Percentiles rank a stretch among this genome's conserved stretches.
Evolutionary conservation across 2,888 invertebrate species (phyloP).

Genomic region (Oligia strigilis): DNA sequence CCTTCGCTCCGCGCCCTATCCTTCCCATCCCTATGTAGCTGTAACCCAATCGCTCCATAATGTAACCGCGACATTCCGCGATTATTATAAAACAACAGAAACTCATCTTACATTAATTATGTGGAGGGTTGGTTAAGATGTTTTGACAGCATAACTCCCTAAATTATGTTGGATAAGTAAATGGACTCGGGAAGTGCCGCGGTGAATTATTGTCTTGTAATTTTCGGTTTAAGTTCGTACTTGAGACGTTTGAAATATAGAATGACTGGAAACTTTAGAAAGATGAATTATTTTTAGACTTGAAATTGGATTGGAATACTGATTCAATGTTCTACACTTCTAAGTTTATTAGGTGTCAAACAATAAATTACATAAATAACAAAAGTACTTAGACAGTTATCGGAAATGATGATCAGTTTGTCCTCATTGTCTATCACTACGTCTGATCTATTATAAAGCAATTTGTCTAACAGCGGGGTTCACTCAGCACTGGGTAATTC

Average conservation of each 20-base stretch:
- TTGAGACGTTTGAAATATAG: slow-evolving; percentile 28
- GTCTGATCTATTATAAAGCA: slow-evolving; percentile 66
- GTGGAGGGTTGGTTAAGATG: slow-evolving; percentile 75
- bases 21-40: slow-evolving; percentile 63
- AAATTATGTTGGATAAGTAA: slow-evolving; percentile 74
- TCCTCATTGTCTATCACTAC: slow-evolving; percentile 50
- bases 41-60: slow-evolving; percentile 72
- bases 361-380: slow-evolving; percentile 38
- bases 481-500: slow-evolving; percentile 48
- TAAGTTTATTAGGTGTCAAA: slow-evolving; percentile 3
- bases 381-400: slow-evolving; percentile 31
- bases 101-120: slow-evolving; percentile 82
- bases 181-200: slow-evolving; percentile 62
- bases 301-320: neutral
- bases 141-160: slow-evolving; percentile 77
- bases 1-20: slow-evolving; percentile 25
- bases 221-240: slow-evolving; percentile 57
- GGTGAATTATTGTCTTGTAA: slow-evolving; percentile 61
- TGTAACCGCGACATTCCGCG: slow-evolving; percentile 74
- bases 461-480: slow-evolving; percentile 68
- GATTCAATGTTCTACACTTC: neutral
- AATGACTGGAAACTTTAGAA: slow-evolving; percentile 25
- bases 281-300: neutral
- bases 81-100: slow-evolving; percentile 78
- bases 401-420: slow-evolving; percentile 43